Evolutionary conservation across 2,888 invertebrate species (phyloP).

Genomic region (Lysandra bellargus): DNA sequence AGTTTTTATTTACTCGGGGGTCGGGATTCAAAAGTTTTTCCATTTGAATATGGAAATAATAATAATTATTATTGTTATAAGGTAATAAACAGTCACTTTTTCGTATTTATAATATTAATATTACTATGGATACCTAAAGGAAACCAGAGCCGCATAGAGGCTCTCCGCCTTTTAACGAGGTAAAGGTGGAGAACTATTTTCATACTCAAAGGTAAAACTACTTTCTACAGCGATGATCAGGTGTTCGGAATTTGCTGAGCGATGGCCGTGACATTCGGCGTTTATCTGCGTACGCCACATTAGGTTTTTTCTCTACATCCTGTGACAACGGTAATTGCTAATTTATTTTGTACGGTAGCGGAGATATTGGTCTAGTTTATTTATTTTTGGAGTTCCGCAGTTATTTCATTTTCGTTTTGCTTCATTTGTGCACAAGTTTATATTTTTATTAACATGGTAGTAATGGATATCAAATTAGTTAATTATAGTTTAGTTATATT

Average conservation of each 20-base stretch:
- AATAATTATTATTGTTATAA: no score
- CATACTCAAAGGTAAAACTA: background rate
- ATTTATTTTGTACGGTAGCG: constrained; percentile 9
- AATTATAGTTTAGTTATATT: no score
- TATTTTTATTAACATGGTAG: background rate
- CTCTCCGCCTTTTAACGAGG: background rate
- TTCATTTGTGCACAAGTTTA: background rate
- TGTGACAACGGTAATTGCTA: background rate
- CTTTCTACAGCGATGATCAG: background rate
- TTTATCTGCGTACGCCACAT: background rate
- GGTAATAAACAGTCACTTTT: no score
- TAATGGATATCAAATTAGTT: no score
- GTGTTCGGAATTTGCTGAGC: background rate
- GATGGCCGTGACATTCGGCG: background rate
- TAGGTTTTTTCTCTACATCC: constrained; percentile 9
- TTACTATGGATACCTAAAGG: no score
- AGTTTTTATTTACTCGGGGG: no score
- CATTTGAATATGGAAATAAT: no score
- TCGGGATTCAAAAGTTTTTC: no score
- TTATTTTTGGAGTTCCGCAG: background rate
- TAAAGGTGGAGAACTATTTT: background rate
- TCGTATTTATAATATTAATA: no score
- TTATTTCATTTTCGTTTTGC: background rate
- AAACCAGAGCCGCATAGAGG: background rate
- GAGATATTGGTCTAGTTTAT: background rate